Evolutionary conservation across 2,888 invertebrate genomes (phyloP), one percentile per base, ranked within the genome.

Genomic region (Fabriciana adippe): DNA sequence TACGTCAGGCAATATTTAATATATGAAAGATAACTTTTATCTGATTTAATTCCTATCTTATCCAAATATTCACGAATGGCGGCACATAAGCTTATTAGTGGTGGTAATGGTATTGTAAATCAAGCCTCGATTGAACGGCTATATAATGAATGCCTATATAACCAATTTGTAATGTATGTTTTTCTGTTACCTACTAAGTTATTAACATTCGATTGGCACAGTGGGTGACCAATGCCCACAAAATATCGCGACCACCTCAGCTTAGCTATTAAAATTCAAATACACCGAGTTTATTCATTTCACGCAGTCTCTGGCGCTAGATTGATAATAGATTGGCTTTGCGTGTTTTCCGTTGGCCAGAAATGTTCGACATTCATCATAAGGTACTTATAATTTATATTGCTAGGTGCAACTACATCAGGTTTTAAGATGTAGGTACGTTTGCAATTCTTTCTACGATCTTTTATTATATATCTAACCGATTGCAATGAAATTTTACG

Each of bases 191-290:
- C 57, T 14, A 47, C 57, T 51, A 51, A 56, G 18, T 57, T 56
- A 64, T 56, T 64, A 50, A 45, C 14, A 41, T 51, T 51, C 60
- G 60, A 26, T 57, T 50, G 18, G 51, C 66, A 41, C 66, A 64
- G 54, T 67, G 41, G 62, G 66, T 62, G 62, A 67, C 66, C 62
- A 16, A 21, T 45, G 54, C n/a, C 15, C 59, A 59, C 61, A n/a
- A 67, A 50, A 50, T 67, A 62, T 62, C 54, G 47, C 55, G 66
- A 54, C 66, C 66, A 61, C 66, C 66, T 48, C 66, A 13, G 45
- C 41, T 13, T 55, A 14, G 15, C 55, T 67, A 67, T 67, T 62
- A 67, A 67, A 55, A 62, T 62, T 67, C 66, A 62, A 67, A 67
- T 67, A 14, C 35, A 55, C 55, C 13, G 18, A 56, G 48, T 50